Conservation (phyloP, 2,113 vertebrate genomes). For the Oriolus oriolus region DNA sequence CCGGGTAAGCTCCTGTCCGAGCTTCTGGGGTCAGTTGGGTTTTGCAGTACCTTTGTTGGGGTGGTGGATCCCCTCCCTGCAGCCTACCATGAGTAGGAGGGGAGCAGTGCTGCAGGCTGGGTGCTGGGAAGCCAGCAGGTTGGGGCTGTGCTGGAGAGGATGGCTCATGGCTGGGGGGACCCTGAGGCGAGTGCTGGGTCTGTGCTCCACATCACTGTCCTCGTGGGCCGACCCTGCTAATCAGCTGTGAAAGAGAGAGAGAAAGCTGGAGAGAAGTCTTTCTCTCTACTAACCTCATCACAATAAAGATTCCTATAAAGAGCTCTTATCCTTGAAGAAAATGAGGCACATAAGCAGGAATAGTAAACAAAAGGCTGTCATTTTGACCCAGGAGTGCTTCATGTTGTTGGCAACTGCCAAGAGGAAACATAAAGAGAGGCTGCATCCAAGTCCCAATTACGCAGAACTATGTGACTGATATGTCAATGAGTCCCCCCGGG, state of each 20-base stretch:
- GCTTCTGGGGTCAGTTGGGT: neutral
- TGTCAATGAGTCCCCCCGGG: constrained; percentile 64
- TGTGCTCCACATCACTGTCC: neutral
- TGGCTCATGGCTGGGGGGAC: neutral
- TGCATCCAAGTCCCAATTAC: constrained; percentile 56
- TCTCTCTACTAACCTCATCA: constrained; percentile 50
- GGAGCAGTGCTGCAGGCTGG: accelerated
- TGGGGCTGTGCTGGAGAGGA: neutral
- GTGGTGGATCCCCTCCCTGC: neutral
- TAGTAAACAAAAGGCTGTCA: constrained; percentile 65
- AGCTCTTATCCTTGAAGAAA: constrained; percentile 67
- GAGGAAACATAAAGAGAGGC: constrained; percentile 53
- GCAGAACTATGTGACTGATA: constrained; percentile 50
- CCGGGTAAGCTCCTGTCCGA: neutral
- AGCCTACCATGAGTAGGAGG: accelerated
- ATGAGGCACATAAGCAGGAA: constrained; percentile 57
- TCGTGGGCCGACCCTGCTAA: neutral
- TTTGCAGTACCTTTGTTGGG: neutral
- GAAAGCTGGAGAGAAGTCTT: constrained; percentile 50
- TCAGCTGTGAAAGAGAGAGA: constrained; percentile 52
- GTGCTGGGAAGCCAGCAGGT: neutral
- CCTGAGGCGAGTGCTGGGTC: neutral
- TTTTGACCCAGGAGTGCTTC: constrained; percentile 55
- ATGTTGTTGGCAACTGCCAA: constrained; percentile 61
- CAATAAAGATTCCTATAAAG: constrained; percentile 59